Percentiles rank a stretch among this genome's conserved stretches.
These are phyloP conservation scores for Tiliacea aurago DNA, from an alignment of 2,888 invertebrate genomes.

Conservation along the genomic window DNA sequence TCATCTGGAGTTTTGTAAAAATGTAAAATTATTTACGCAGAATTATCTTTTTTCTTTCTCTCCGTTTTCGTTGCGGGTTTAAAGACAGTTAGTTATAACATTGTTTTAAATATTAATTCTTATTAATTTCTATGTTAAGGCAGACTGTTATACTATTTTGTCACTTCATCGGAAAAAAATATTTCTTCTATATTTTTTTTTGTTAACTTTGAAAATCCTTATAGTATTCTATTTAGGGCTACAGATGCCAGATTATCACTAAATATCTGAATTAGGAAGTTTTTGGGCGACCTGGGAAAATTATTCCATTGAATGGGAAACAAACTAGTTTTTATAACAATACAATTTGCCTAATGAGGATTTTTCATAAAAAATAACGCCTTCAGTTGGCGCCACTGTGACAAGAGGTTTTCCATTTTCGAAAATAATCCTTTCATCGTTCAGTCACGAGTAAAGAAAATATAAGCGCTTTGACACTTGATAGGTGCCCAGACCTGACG, in stretches of 20 bases:
- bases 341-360: not conserved
- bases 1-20: not conserved
- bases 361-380: not conserved
- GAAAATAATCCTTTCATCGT: not conserved
- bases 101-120: conserved; percentile 46
- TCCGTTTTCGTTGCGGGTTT: conserved; percentile 1
- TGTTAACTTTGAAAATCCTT: conserved; percentile 18
- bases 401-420: not conserved
- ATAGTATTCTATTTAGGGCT: conserved; percentile 10
- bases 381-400: not conserved
- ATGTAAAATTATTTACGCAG: conserved; percentile 14
- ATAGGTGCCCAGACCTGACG: not conserved
- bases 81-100: conserved; percentile 31
- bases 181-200: conserved; percentile 21
- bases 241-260: conserved; percentile 5
- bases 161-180: conserved; percentile 56
- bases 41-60: not conserved
- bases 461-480: not conserved
- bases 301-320: conserved; percentile 20
- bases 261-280: not conserved
- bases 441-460: not conserved
- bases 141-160: conserved; percentile 61
- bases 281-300: conserved; percentile 4
- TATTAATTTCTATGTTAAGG: conserved; percentile 62
- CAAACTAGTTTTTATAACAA: not conserved